phyloP scores from a whole-genome alignment of 2,888 invertebrate genomes.

The Nemapogon koenigi region DNA sequence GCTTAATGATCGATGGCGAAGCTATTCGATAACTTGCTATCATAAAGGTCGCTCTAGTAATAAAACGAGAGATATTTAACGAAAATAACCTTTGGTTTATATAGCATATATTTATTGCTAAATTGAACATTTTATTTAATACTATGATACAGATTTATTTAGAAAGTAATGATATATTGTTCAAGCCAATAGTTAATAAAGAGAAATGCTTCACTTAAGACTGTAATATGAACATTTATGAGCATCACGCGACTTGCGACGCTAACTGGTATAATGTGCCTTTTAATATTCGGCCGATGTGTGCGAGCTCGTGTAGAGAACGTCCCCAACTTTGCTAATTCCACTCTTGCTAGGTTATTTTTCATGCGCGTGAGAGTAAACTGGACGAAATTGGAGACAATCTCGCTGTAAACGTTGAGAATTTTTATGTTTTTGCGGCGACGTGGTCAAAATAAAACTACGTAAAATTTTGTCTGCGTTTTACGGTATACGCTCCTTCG shows the following conservation, averaged over 20 bases:
- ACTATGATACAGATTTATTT: too few relatives aligned
- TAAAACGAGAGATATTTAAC: too few relatives aligned
- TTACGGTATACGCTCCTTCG: conserved; percentile 4
- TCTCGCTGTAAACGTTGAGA: conserved; percentile 29
- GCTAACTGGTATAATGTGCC: conserved; percentile 39
- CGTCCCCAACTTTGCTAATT: conserved; percentile 40
- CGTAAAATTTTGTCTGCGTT: conserved; percentile 1
- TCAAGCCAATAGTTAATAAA: too few relatives aligned
- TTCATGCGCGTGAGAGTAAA: conserved; percentile 27
- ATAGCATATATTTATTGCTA: too few relatives aligned
- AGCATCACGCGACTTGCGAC: conserved; percentile 29
- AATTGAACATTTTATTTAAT: too few relatives aligned
- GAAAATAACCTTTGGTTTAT: too few relatives aligned
- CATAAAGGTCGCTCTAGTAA: too few relatives aligned
- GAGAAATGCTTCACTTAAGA: too few relatives aligned
- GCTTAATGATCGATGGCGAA: too few relatives aligned
- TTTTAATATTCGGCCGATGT: conserved; percentile 54
- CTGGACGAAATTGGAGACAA: conserved; percentile 38
- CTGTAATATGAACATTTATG: conserved; percentile 44
- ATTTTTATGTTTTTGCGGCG: conserved; percentile 35
- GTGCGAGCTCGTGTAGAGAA: conserved; percentile 29
- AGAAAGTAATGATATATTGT: too few relatives aligned
- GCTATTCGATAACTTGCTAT: too few relatives aligned
- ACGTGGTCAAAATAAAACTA: conserved; percentile 26
- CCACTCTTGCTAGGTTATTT: conserved; percentile 33